These are phyloP conservation scores for Polyodon spathula DNA, from an alignment of 2,113 vertebrate genomes.

Conservation along the genomic window DNA sequence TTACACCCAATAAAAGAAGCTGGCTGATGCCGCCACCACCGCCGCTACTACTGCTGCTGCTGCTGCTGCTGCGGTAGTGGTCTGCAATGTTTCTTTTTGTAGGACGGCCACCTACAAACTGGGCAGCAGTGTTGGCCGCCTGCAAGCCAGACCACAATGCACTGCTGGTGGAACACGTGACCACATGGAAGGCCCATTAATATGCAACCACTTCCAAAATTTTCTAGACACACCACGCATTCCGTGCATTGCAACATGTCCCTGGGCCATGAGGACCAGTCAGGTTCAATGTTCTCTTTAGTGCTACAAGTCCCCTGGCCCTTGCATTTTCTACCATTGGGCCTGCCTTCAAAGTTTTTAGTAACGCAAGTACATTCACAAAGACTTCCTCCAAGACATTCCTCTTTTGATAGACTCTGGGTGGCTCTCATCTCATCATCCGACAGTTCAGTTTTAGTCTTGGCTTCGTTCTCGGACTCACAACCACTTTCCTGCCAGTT, in stretches of 20 bases:
- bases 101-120: conserved; percentile 89
- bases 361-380: conserved; percentile 33
- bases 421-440: conserved; percentile 31
- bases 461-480: conserved; percentile 56
- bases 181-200: conserved; percentile 87
- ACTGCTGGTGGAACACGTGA: conserved; percentile 93
- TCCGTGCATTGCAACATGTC: conserved; percentile 78
- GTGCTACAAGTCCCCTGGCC: conserved; percentile 27
- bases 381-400: neutral
- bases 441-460: conserved; percentile 27
- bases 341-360: conserved; percentile 21
- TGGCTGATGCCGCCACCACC: conserved; percentile 1
- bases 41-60: conserved; percentile 8
- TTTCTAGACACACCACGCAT: conserved; percentile 94
- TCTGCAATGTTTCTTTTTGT: conserved; percentile 77
- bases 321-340: neutral
- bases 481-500: conserved; percentile 52
- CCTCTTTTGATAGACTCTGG: neutral
- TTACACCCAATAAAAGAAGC: conserved; percentile 18
- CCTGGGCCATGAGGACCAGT: conserved; percentile 75
- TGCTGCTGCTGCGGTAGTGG: conserved; percentile 35
- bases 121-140: conserved; percentile 87
- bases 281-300: conserved; percentile 44
- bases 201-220: conserved; percentile 70
- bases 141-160: conserved; percentile 85